Conservation (phyloP, 2,888 invertebrate genomes). For the Nudaria mundana region DNA sequence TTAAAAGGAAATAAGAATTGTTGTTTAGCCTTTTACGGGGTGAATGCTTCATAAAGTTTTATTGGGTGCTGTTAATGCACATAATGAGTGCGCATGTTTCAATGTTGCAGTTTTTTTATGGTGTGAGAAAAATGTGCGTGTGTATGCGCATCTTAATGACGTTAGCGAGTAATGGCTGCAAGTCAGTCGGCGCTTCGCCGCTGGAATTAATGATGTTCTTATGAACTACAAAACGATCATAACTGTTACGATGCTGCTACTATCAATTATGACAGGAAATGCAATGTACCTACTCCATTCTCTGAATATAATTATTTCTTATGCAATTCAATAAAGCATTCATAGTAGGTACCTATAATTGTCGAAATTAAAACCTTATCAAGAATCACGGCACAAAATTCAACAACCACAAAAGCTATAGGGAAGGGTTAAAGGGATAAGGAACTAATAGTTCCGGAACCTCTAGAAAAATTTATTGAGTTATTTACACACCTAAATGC, state of each 20-base stretch:
- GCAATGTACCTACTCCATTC: no score
- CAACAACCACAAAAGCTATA: no score
- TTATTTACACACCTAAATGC: no score
- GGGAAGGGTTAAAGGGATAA: no score
- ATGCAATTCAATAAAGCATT: no score
- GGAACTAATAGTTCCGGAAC: no score
- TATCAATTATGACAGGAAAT: no score
- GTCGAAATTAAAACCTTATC: no score
- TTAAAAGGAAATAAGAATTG: conserved; percentile 40
- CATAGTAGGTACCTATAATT: no score
- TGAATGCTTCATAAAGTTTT: conserved; percentile 51
- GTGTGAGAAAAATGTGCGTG: conserved; percentile 63
- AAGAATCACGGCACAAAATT: no score
- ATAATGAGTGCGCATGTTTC: conserved; percentile 47
- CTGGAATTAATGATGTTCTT: conserved; percentile 74
- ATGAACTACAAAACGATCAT: conserved; percentile 71
- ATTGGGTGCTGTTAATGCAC: conserved; percentile 49
- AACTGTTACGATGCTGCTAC: conserved; percentile 56
- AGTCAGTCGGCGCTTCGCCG: conserved; percentile 61
- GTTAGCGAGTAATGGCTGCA: conserved; percentile 51
- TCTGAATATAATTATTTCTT: no score
- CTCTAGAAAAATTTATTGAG: no score
- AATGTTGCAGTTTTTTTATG: conserved; percentile 51
- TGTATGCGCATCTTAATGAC: conserved; percentile 66
- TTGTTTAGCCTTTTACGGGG: conserved; percentile 45